Evolutionary conservation across 2,113 vertebrate species (phyloP).

Genomic region (Prunella himalayana): DNA sequence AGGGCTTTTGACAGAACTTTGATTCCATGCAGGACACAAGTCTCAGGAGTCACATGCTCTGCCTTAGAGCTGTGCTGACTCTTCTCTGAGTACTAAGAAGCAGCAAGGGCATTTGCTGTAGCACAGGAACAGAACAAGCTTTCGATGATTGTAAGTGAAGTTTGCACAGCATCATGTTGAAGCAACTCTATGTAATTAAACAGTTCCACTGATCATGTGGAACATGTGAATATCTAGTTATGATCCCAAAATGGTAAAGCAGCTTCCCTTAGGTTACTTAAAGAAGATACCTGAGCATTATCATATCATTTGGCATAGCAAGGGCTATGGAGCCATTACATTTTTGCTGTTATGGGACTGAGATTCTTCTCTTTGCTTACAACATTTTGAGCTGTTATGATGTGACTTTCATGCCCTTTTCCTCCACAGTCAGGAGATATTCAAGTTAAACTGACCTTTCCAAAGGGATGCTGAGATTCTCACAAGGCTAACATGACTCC

Average conservation of each 20-base stretch:
- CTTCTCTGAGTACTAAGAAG: not conserved
- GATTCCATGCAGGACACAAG: not conserved
- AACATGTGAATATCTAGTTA: not conserved
- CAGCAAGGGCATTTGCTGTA: not conserved
- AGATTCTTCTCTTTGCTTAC: not conserved
- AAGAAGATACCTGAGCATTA: not conserved
- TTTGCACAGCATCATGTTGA: not conserved
- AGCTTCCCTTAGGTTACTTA: not conserved
- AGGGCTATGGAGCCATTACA: not conserved
- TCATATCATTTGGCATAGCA: not conserved
- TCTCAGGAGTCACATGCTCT: not conserved
- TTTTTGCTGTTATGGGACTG: not conserved
- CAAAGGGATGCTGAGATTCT: not conserved
- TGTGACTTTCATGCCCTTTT: not conserved
- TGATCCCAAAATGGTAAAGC: not conserved
- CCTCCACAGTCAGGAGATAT: not conserved
- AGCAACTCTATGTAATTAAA: not conserved
- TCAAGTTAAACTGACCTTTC: not conserved
- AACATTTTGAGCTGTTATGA: not conserved
- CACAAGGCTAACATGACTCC: not conserved
- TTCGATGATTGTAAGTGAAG: not conserved
- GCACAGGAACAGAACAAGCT: not conserved
- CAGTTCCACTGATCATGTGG: not conserved
- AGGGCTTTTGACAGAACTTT: constrained; percentile 14
- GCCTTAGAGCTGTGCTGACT: not conserved